Base-by-base conservation (phyloP, 2,888 invertebrate species). In the Rhorus exstirpatorius region DNA sequence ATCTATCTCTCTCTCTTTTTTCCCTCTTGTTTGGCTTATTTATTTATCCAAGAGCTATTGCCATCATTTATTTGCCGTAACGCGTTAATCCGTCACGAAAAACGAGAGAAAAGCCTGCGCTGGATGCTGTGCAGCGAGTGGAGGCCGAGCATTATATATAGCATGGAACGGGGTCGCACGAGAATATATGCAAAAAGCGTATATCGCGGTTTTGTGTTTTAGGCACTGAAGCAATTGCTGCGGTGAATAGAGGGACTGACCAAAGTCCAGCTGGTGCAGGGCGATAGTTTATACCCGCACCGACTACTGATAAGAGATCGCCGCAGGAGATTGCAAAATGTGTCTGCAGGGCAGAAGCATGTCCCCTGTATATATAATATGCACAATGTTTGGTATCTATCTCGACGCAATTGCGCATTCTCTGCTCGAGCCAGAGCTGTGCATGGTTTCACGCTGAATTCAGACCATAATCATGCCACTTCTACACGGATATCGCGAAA, bases 271-370 rank as follows among this genome's bases (percentile, higher is more conserved):
- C 84, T 72, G 83, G 78, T 75, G 68, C 78, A 63, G 82, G 70
- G 46, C 80, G 83, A 77, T 86, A 86, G 84, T 89, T 90, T 90
- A 89, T 88, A 86, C 67, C 67, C 72, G n/a, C n/a, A 77, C 72
- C 77, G 87, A 87, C 81, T 38, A 74, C 80, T 71, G 89, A 89
- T 90, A 89, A 87, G 86, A 87, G 87, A 89, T 87, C 77, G 85
- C 76, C 71, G 76, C 76, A 78, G 58, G 86, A 87, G 88, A 88
- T 89, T 88, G 86, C 84, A 72, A 84, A 86, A 88, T 86, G 85
- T 87, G 86, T 86, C 86, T 87, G 85, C 84, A 82, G 75, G 84
- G 81, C 68, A 72, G 49, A 86, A 75, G 83, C 86, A 46, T 67
- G 49, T 44, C 35, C 10, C 31, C 35, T 31, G 26, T 53, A 49